Conservation (phyloP, 2,888 invertebrate species). For the Tetrapedia diversipes region DNA sequence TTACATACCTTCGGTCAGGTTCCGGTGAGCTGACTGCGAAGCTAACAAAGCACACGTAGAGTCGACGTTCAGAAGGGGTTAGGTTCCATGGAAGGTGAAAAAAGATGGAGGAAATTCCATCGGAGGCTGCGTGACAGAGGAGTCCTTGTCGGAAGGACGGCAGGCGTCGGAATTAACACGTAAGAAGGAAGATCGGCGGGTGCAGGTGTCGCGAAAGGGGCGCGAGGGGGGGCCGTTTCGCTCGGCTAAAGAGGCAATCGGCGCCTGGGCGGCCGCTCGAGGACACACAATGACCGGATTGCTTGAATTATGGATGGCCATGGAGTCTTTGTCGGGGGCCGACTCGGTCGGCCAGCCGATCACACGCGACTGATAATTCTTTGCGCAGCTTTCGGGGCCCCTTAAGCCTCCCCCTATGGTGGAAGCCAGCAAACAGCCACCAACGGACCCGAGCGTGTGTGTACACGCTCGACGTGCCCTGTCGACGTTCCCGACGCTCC, state of each 20-base stretch:
- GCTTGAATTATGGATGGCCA: conserved; percentile 81
- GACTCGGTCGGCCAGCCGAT: conserved; percentile 70
- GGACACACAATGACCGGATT: conserved; percentile 76
- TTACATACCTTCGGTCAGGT: too few relatives aligned
- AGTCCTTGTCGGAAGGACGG: neutral
- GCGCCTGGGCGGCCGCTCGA: conserved; percentile 70
- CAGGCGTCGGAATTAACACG: conserved; percentile 66
- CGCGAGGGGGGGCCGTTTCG: conserved; percentile 38
- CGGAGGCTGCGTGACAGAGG: conserved; percentile 8
- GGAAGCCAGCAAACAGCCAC: neutral
- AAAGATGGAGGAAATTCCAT: neutral
- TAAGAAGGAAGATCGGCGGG: conserved; percentile 49
- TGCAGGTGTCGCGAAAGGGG: conserved; percentile 51
- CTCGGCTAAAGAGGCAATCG: conserved; percentile 74
- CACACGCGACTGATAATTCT: conserved; percentile 79
- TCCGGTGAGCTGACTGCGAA: too few relatives aligned
- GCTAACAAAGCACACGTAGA: too few relatives aligned
- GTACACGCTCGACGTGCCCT: conserved; percentile 10
- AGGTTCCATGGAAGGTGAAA: neutral
- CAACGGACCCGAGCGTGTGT: neutral
- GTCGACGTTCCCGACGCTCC: conserved; percentile 21
- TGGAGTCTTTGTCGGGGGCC: conserved; percentile 76
- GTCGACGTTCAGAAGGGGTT: too few relatives aligned
- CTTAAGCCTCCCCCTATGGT: conserved; percentile 36
- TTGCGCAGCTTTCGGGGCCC: conserved; percentile 62